A percentile compares a stretch with the other conserved stretches of the same genome.
phyloP scores from a whole-genome alignment of 2,797 vertebrate species.

The Chiroxiphia lanceolata region DNA sequence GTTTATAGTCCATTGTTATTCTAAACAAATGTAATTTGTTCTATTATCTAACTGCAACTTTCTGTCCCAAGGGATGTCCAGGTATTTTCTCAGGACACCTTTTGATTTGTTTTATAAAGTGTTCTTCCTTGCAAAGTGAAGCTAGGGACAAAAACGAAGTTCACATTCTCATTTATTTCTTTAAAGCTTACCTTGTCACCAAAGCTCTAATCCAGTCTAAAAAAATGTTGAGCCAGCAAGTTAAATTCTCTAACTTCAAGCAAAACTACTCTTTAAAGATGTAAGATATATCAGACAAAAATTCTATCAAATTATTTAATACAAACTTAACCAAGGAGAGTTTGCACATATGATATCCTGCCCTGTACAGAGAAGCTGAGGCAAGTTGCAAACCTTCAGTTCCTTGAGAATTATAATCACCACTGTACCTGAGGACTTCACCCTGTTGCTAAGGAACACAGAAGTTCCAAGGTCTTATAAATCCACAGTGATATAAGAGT shows the following conservation, averaged over 20 bases:
- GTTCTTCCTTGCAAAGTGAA: background rate
- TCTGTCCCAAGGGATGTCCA: background rate
- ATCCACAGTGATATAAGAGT: rapidly evolving
- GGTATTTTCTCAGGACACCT: background rate
- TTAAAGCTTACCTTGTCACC: background rate
- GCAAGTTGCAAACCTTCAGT: background rate
- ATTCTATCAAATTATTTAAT: background rate
- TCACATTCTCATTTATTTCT: background rate
- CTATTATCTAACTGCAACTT: background rate
- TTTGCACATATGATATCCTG: background rate
- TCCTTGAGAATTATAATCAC: background rate
- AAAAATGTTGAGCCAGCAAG: background rate
- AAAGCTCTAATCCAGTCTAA: background rate
- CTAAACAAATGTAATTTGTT: background rate
- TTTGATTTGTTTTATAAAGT: background rate
- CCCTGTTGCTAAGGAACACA: background rate
- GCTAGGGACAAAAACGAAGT: background rate
- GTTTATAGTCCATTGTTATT: background rate
- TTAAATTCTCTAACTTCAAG: background rate
- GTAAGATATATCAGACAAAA: background rate
- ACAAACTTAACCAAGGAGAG: background rate
- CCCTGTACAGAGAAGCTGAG: background rate
- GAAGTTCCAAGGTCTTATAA: background rate
- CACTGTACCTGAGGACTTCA: background rate
- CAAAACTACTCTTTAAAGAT: background rate